Evolutionary conservation across 2,797 vertebrate species (phyloP).

Genomic region (Girardinus metallicus): DNA sequence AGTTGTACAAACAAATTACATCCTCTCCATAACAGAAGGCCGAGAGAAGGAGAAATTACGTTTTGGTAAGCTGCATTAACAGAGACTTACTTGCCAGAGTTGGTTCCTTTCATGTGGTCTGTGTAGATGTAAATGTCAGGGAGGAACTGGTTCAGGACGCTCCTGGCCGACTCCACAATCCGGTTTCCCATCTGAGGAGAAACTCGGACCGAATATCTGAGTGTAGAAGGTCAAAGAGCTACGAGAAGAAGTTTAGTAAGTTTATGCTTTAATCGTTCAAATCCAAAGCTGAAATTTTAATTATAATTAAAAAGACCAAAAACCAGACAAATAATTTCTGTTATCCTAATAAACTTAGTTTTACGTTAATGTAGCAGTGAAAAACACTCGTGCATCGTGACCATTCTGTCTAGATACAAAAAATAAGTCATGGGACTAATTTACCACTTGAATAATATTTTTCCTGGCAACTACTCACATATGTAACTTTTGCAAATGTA

Average conservation of each 20-base stretch:
- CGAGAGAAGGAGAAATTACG: background rate
- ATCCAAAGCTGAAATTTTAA: background rate
- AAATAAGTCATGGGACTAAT: background rate
- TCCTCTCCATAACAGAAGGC: background rate
- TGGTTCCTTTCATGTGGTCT: conserved; percentile 94
- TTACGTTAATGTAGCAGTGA: background rate
- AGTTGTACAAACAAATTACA: background rate
- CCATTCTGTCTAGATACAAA: background rate
- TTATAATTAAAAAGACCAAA: background rate
- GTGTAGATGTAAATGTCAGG: conserved; percentile 98
- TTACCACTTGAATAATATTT: background rate
- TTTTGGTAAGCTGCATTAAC: background rate
- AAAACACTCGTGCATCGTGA: background rate
- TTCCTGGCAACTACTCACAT: background rate
- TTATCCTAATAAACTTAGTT: background rate
- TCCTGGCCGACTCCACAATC: conserved; percentile 92
- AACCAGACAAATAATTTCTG: background rate
- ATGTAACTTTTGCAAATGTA: background rate
- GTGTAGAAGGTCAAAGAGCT: conserved; percentile 58
- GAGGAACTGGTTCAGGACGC: conserved; percentile 92
- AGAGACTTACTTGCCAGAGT: conserved; percentile 91
- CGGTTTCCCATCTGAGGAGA: conserved; percentile 98
- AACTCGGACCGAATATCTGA: conserved; percentile 91
- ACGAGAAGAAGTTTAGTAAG: background rate
- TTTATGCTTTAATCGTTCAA: background rate